Base-by-base conservation (phyloP, 2,797 vertebrate genomes). In the Sebastes iracundus region DNA sequence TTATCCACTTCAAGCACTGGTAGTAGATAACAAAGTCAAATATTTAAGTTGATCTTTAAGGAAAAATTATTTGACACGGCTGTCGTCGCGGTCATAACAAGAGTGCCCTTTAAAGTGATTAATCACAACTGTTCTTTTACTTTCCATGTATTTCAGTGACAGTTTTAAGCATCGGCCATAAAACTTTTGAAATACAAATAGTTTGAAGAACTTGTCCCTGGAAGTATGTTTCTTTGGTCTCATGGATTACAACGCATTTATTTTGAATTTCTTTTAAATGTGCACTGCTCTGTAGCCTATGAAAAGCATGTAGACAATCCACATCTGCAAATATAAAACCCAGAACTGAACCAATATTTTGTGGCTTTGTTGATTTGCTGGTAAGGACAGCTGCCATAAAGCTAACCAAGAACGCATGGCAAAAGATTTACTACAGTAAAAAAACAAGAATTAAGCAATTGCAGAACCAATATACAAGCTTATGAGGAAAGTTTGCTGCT, bases 281-380 rank as follows among this genome's bases (percentile, higher is more conserved):
- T 71, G 55, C 2, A 32, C 27, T 38, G 25, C 14, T 52, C 14
- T 62, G 4, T 5, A 13, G 22, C 42, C 23, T 12, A 8, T 58
- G n/a, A 87, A 58, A 18, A 27, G 10, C 73, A 87, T 52, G 49
- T 22, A 25, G 32, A 66, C 11, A 52, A 1, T 63, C 56, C 61
- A 79, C n/a, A 80, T 59, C 35, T 22, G 13, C 2, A n/a, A 10
- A 75, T 23, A 38, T 46, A 35, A 71, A 53, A 71, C 20, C n/a
- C 52, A 74, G 25, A 74, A 4, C 16, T 16, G 11, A 30, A 38
- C 14, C 23, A 59, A 74, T 83, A 68, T 64, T 64, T 46, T 80
- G 56, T 56, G 62, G 62, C 62, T 79, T 74, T 78, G 49, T 55
- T 81, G 32, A 68, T 84, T 80, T 62, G 12, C n/a, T 58, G 22